Base-by-base conservation (phyloP, 2,888 invertebrate genomes). In the Yponomeuta plumbellus region DNA sequence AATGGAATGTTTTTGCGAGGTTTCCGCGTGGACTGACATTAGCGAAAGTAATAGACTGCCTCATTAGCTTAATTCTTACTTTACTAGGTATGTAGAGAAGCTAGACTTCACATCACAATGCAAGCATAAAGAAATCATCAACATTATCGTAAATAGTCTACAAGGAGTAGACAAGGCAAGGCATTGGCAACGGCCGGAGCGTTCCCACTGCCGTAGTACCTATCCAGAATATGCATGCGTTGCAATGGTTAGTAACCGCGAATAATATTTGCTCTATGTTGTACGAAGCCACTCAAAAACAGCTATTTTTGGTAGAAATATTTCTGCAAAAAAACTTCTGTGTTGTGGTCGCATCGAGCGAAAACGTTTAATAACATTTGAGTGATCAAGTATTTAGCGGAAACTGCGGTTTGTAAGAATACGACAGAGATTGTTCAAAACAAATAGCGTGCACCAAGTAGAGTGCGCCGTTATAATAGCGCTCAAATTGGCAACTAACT, bases 1-100 rank as follows among this genome's bases (percentile, higher is more conserved):
- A 52, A 52, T 52, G 44, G 44, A 52, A 52, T 52, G 44, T 52
- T 52, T 34, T 52, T 52, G 44, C 44, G 44, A 52, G 44, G 17
- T 17, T 52, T 52, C 44, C 44, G 44, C 44, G 44, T 17, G 44
- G 17, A 52, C 44, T 17, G 44, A 17, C 44, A 52, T 17, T 52
- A 17, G 44, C 44, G 13, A 52, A 52, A 52, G 17, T 17, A 52
- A 52, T 52, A 3, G 17, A 13, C 44, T 52, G 17, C 17, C 44
- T 17, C 13, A 34, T 34, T 34, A 34, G 34, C 34, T 34, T 34
- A 10, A 10, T 34, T 34, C 34, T 34, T 34, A 34, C 8, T 34
- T 6, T 8, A 6, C 6, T 34, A 34, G n/a, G n/a, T n/a, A n/a
- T n/a, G 34, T 34, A 34, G 34, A 34, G 34, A 34, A 34, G 44